These are phyloP conservation scores for Oreochromis niloticus DNA, from an alignment of 2,113 vertebrate genomes.

Conservation along the genomic window DNA sequence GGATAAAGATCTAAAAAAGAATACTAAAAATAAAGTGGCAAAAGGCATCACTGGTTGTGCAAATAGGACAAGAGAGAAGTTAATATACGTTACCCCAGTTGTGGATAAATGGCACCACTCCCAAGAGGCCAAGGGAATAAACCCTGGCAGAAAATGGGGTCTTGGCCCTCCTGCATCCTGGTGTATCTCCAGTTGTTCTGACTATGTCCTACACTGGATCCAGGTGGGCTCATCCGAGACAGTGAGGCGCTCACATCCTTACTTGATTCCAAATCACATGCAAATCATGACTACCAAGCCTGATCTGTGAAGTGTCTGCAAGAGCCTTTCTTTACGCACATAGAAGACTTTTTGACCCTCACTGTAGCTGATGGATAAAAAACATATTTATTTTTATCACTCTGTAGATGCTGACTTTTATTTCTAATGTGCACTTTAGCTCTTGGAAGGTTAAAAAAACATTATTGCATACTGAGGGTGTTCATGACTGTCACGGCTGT, in stretches of 20 bases:
- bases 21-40: neutral
- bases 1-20: neutral
- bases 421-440: fast-evolving
- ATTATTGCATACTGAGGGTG: fast-evolving
- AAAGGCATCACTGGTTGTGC: neutral
- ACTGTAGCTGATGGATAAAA: no score
- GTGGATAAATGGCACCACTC: neutral
- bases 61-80: neutral
- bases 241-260: neutral
- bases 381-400: neutral
- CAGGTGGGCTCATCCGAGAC: fast-evolving
- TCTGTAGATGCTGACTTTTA: neutral
- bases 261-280: neutral
- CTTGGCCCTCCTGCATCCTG: neutral
- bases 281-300: neutral
- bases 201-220: neutral
- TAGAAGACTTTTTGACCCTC: no score
- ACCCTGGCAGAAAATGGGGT: neutral
- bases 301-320: neutral
- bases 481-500: neutral
- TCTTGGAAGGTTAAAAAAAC: neutral
- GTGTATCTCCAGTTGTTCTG: neutral
- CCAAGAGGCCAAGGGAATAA: neutral
- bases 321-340: neutral
- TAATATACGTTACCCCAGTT: neutral